A percentile compares a stretch with the other conserved stretches of the same genome.
phyloP scores from a whole-genome alignment of 2,113 vertebrate genomes.

The Gorilla gorilla region DNA sequence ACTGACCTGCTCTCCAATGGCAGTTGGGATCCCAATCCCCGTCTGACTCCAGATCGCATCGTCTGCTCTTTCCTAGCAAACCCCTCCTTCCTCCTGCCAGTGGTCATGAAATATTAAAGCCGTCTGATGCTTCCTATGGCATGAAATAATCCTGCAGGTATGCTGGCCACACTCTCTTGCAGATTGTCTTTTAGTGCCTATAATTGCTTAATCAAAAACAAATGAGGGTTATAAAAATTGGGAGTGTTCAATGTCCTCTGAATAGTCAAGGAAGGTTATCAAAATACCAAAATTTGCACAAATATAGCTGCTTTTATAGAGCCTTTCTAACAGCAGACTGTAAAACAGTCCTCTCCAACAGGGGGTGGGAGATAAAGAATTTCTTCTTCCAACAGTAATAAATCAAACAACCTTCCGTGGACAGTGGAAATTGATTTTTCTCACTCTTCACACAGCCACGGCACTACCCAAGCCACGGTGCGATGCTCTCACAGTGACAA shows the following conservation, averaged over 20 bases:
- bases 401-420: slow-evolving; percentile 78
- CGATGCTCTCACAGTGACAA: slow-evolving; percentile 4
- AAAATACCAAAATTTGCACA: slow-evolving; percentile 62
- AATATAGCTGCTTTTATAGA: slow-evolving; percentile 48
- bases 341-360: slow-evolving; percentile 62
- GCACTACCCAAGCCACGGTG: accelerated
- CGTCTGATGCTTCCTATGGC: not conserved
- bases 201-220: slow-evolving; percentile 50
- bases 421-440: slow-evolving; percentile 83
- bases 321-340: slow-evolving; percentile 42
- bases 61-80: too few relatives aligned
- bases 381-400: slow-evolving; percentile 75
- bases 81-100: not conserved
- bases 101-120: not conserved
- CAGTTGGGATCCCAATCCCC: not conserved
- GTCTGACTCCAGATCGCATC: not conserved
- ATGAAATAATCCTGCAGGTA: not conserved
- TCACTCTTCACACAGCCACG: slow-evolving; percentile 63
- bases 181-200: not conserved
- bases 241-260: not conserved
- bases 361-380: slow-evolving; percentile 72
- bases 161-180: accelerated
- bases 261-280: slow-evolving; percentile 75
- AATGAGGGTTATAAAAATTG: not conserved
- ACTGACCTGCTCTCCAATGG: accelerated